phyloP scores from a whole-genome alignment of 2,113 vertebrate species.

The Vulpes lagopus region DNA sequence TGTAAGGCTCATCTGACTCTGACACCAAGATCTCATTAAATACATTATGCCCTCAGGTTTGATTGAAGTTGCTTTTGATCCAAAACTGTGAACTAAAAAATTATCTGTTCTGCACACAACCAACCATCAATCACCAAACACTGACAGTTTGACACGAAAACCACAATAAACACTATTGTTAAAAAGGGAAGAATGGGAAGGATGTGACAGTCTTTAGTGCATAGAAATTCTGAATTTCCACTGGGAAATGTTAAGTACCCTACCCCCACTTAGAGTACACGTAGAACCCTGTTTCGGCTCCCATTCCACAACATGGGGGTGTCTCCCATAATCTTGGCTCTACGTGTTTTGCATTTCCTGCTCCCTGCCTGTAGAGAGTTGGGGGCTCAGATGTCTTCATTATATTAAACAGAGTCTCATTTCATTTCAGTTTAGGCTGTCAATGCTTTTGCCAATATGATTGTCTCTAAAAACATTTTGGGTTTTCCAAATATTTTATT shows the following conservation, averaged over 20 bases:
- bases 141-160: not conserved
- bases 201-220: not conserved
- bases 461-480: not conserved
- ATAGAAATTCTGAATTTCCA: not conserved
- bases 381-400: not conserved
- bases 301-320: not conserved
- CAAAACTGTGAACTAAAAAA: not conserved
- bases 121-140: not conserved
- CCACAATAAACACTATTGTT: not conserved
- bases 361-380: not conserved
- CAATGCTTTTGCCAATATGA: not conserved
- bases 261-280: not conserved
- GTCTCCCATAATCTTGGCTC: not conserved
- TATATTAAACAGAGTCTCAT: not conserved
- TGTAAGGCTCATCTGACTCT: not conserved
- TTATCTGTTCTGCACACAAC: not conserved
- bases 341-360: not conserved
- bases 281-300: not conserved
- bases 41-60: rapidly evolving
- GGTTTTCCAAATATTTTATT: not conserved
- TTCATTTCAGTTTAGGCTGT: not conserved
- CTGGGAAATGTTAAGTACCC: no score
- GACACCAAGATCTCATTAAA: not conserved
- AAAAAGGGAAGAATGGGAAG: not conserved
- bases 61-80: not conserved